Evolutionary conservation across 1,140 invertebrate genomes (phyloP).

Genomic region (Tetraneura akinire): DNA sequence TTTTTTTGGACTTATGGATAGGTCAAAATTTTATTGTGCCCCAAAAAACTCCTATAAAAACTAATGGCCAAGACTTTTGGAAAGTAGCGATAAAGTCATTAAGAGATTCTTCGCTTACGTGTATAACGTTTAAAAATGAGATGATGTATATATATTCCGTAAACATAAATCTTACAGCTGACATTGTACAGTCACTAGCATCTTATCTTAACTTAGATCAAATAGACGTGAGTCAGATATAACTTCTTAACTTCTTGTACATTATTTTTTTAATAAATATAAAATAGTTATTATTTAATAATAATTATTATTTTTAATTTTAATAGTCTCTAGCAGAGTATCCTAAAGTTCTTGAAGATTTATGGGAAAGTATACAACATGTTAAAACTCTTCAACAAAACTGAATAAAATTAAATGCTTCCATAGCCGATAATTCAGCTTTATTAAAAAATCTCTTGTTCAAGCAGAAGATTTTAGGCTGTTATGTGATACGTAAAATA

Average conservation of each 20-base stretch:
- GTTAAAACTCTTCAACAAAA: slow-evolving; percentile 66
- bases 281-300: neutral
- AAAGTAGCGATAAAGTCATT: slow-evolving; percentile 63
- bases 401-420: slow-evolving; percentile 70
- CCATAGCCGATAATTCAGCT: slow-evolving; percentile 71
- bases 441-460: slow-evolving; percentile 72
- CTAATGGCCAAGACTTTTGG: slow-evolving; percentile 54
- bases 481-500: slow-evolving; percentile 66
- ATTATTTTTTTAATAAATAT: neutral
- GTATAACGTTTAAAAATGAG: slow-evolving; percentile 61
- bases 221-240: slow-evolving; percentile 62
- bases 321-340: slow-evolving; percentile 71
- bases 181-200: slow-evolving; percentile 76
- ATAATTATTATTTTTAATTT: slow-evolving; percentile 6
- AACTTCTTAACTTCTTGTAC: too few relatives aligned
- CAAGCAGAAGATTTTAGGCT: slow-evolving; percentile 77
- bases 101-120: slow-evolving; percentile 60
- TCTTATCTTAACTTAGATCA: slow-evolving; percentile 69
- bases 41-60: slow-evolving; percentile 51
- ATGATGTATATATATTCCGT: slow-evolving; percentile 68
- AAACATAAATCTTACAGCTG: slow-evolving; percentile 76
- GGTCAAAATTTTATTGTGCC: slow-evolving; percentile 84
- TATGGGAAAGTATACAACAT: slow-evolving; percentile 63
- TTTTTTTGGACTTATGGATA: slow-evolving; percentile 78
- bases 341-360: slow-evolving; percentile 69